Evolutionary conservation across 1,140 invertebrate genomes (phyloP), one percentile per base, ranked within the genome.

Genomic region (Macrotrachela quadricornifera): DNA sequence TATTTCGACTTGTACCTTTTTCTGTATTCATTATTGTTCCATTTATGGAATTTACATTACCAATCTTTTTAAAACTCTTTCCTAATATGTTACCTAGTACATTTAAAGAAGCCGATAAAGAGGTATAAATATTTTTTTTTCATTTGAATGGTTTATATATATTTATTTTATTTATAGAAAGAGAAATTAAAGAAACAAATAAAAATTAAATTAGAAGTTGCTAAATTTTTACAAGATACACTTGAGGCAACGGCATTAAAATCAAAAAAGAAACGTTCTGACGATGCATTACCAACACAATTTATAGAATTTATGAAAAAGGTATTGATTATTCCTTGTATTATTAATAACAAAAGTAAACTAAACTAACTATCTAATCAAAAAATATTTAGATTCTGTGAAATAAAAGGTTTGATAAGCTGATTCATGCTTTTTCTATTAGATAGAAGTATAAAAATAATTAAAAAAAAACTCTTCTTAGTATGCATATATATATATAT

Each of bases 21-120:
- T 87, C 90, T 43, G 83, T 99, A 49, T 94, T 99, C 63, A 81
- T 99, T 57, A 80, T 92, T 61, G 83, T 99, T 51, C 94, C 94
- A 50, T 97, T 99, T 66, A 85, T 96, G 81, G 94, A 99, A 70
- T 78, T 99, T 60, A 67, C 90, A 17, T 73, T 99, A 55, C 94
- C 94, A n/a, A 62, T 99, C 17, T 85, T 82, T 59, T 78, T 99
- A 10, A 95, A 95, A 73, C 72, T 97, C 17, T 97, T 97, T 69
- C 92, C 94, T 36, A 82, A 82, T 50, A 87, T 97, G 83, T 72
- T 99, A 57, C 94, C 94, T 40, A 92, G 86, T 18, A 97, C 91
- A 50, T 99, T 99, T 74, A 82, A 91, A 72, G 87, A 86, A 18
- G 75, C 77, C n/a, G 30, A 79, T 78, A 60, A 88, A 88, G 91